phyloP scores from a whole-genome alignment of 2,113 vertebrate genomes.

The Mohoua ochrocephala region DNA sequence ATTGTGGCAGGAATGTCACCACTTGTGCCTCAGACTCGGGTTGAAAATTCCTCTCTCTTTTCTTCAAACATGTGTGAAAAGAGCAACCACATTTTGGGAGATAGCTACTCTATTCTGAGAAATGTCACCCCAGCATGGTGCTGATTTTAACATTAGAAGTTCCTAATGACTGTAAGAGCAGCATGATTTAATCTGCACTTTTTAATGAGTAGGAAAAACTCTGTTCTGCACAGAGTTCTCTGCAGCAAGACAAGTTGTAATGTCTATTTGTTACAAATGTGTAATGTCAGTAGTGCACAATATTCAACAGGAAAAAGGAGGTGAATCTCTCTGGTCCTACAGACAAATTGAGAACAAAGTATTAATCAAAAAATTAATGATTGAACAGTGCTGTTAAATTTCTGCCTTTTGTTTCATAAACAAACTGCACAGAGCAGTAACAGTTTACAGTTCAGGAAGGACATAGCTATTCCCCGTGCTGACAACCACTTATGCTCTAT shows the following conservation, averaged over 20 bases:
- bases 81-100: not conserved
- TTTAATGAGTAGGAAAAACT: not conserved
- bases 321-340: not conserved
- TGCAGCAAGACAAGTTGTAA: not conserved
- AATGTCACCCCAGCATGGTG: not conserved
- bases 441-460: slow-evolving; percentile 29
- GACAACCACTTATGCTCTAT: slow-evolving; percentile 51
- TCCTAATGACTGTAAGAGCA: not conserved
- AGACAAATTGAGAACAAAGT: not conserved
- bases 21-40: not conserved
- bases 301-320: not conserved
- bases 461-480: not conserved
- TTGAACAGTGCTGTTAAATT: slow-evolving; percentile 19
- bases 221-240: not conserved
- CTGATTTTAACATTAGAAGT: not conserved
- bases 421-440: not conserved
- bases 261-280: not conserved
- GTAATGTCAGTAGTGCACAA: not conserved
- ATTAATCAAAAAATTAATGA: slow-evolving; percentile 16
- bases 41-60: not conserved
- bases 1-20: not conserved
- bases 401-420: slow-evolving; percentile 27
- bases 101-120: not conserved
- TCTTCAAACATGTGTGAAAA: not conserved
- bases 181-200: not conserved